These are phyloP conservation scores for Pseudonaja textilis DNA, from an alignment of 2,113 vertebrate species.

Conservation along the genomic window DNA sequence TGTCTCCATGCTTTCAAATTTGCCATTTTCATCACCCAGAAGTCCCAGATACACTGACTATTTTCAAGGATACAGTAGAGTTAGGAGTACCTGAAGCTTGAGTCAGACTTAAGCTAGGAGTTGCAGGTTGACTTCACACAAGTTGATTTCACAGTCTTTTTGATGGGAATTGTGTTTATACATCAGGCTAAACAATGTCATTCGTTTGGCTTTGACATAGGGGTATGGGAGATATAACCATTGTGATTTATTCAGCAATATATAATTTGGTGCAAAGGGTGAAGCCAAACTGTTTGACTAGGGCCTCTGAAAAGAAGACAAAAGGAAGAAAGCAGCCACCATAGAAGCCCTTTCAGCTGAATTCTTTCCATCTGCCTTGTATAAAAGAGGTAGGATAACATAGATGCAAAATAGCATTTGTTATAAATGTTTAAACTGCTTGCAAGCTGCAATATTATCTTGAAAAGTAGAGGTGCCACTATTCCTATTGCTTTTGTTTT, in stretches of 20 bases:
- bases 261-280: neutral
- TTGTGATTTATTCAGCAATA: neutral
- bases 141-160: neutral
- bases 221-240: neutral
- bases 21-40: neutral
- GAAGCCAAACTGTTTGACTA: neutral
- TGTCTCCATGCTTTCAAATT: neutral
- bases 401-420: neutral
- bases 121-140: neutral
- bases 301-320: neutral
- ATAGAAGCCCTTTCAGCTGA: neutral
- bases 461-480: neutral
- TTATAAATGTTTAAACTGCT: neutral
- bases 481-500: neutral
- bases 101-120: neutral
- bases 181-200: neutral
- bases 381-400: neutral
- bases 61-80: neutral
- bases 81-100: neutral
- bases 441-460: neutral
- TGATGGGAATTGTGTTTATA: neutral
- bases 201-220: neutral
- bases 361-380: neutral
- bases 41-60: neutral
- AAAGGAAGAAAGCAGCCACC: neutral